Conservation (phyloP, 2,113 vertebrate species). For the Gallinago paraguaiae region DNA sequence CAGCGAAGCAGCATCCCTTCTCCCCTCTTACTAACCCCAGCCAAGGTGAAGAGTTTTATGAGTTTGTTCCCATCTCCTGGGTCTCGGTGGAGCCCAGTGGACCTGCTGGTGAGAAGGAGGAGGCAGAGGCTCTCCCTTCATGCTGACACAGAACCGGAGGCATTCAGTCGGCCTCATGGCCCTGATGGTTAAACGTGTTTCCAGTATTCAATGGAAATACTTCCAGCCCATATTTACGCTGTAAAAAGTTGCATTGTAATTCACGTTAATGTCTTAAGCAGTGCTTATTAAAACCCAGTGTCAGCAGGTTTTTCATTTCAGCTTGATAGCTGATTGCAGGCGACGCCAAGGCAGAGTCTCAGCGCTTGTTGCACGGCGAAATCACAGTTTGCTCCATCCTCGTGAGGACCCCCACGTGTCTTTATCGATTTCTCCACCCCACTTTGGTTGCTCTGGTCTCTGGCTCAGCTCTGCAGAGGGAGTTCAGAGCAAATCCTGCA, state of each 20-base stretch:
- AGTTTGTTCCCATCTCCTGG: neutral
- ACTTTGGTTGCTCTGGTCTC: neutral
- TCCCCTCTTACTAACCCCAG: neutral
- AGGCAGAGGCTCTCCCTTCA: neutral
- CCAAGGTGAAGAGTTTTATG: neutral
- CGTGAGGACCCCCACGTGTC: neutral
- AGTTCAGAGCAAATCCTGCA: neutral
- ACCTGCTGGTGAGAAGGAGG: accelerated
- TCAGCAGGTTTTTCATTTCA: neutral
- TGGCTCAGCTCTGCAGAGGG: neutral
- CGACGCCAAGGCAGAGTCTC: neutral
- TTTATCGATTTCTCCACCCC: neutral
- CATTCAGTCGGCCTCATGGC: neutral
- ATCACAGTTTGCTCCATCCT: neutral
- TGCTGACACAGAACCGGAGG: neutral
- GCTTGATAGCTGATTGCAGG: neutral
- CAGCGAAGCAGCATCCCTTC: neutral
- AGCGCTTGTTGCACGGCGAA: neutral
- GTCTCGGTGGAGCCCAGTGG: neutral
- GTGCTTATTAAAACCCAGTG: neutral
- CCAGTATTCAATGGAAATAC: neutral
- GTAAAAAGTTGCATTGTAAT: neutral
- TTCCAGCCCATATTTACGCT: neutral
- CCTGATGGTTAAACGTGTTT: neutral
- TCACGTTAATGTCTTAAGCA: neutral